phyloP scores from a whole-genome alignment of 2,113 vertebrate genomes.

The Microtus pennsylvanicus region DNA sequence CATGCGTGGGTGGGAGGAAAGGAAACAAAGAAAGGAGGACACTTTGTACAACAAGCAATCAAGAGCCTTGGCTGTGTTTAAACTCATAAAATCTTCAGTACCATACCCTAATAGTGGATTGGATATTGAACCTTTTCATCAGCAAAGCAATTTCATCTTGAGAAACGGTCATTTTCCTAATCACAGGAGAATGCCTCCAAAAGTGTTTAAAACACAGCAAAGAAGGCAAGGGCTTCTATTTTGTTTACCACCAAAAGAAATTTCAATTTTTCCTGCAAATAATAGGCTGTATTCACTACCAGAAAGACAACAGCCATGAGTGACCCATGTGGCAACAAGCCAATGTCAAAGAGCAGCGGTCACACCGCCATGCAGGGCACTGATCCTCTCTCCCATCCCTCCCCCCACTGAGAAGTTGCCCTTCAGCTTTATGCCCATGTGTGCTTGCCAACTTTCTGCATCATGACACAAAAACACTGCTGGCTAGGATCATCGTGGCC shows the following conservation, averaged over 20 bases:
- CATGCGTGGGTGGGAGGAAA: background rate
- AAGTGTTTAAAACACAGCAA: slow-evolving; percentile 42
- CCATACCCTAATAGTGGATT: background rate
- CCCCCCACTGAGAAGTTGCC: slow-evolving; percentile 48
- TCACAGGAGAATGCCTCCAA: slow-evolving; percentile 6
- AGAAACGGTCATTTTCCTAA: slow-evolving; percentile 15
- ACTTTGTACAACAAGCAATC: background rate
- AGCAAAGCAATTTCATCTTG: slow-evolving; percentile 1
- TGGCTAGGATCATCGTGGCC: slow-evolving; percentile 65
- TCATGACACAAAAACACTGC: slow-evolving; percentile 68
- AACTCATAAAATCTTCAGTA: background rate
- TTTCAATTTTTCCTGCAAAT: slow-evolving; percentile 53
- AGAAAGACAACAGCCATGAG: slow-evolving; percentile 62
- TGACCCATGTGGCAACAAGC: slow-evolving; percentile 51
- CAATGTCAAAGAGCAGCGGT: background rate
- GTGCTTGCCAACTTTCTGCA: slow-evolving; percentile 67
- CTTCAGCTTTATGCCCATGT: slow-evolving; percentile 37
- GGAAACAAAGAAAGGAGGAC: background rate
- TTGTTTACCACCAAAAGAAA: slow-evolving; percentile 65
- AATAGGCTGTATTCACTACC: slow-evolving; percentile 44
- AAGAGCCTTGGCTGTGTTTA: background rate
- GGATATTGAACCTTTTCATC: background rate
- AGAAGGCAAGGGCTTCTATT: slow-evolving; percentile 48
- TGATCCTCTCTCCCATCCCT: background rate
- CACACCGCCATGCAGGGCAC: background rate